A percentile compares a stretch with the other conserved stretches of the same genome.
Conservation (phyloP, 2,113 vertebrate genomes). For the Dipodomys stephensi region DNA sequence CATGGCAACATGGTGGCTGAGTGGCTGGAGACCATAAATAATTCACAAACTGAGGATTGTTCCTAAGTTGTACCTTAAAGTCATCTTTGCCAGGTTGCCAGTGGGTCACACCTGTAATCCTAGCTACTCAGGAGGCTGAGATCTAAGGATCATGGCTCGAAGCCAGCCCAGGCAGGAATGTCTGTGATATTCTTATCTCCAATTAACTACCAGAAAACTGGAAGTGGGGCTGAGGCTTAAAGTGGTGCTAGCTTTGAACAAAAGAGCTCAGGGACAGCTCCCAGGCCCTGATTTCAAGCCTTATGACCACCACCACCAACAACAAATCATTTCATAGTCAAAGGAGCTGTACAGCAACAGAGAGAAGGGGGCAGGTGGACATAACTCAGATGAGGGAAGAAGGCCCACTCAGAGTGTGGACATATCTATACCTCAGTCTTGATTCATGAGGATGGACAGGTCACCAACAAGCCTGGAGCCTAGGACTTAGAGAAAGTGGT, state of each 20-base stretch:
- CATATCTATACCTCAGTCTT: neutral
- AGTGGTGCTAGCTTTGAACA: no score
- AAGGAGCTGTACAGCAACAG: neutral
- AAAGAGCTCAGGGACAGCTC: no score
- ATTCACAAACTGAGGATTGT: neutral
- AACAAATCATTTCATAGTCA: neutral
- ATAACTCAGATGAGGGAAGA: neutral
- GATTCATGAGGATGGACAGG: neutral
- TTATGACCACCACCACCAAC: no score
- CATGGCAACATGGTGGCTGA: neutral
- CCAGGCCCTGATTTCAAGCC: no score
- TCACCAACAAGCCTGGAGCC: neutral
- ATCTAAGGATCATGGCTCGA: no score
- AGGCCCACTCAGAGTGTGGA: neutral
- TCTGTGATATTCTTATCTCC: no score
- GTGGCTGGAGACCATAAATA: neutral
- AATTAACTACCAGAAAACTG: no score
- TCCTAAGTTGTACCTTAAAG: neutral
- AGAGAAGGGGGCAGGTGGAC: neutral
- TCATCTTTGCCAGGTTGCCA: no score
- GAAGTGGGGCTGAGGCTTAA: no score
- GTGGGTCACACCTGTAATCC: no score
- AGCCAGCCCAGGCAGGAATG: no score
- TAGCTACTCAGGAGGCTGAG: no score
- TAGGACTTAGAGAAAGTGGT: neutral